Evolutionary conservation across 2,888 invertebrate genomes (phyloP).

Genomic region (Limenitis camilla): DNA sequence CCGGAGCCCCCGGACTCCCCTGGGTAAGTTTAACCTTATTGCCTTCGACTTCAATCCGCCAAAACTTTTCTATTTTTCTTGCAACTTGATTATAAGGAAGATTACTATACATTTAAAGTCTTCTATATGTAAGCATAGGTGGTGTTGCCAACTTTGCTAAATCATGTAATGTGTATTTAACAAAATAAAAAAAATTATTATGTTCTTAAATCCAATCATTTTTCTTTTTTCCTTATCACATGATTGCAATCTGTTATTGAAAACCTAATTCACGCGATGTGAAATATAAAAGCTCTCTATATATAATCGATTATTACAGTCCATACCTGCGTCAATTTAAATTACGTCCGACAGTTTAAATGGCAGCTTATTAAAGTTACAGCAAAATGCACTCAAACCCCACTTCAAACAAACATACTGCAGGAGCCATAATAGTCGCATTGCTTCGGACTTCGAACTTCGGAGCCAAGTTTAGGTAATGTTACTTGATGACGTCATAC

Average conservation of each 20-base stretch:
- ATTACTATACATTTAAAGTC: not conserved
- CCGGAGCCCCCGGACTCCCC: conserved; percentile 5
- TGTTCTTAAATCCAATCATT: too few relatives aligned
- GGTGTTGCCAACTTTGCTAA: too few relatives aligned
- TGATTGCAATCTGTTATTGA: too few relatives aligned
- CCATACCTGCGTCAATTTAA: not conserved
- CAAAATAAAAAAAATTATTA: too few relatives aligned
- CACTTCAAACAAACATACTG: conserved; percentile 14
- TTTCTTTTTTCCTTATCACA: too few relatives aligned
- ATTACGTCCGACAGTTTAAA: not conserved
- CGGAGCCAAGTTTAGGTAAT: too few relatives aligned
- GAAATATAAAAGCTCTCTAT: too few relatives aligned
- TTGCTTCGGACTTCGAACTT: too few relatives aligned
- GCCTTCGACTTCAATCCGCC: not conserved
- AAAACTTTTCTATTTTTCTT: not conserved
- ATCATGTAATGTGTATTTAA: too few relatives aligned
- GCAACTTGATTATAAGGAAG: not conserved
- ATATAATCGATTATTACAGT: not conserved
- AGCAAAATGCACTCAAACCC: conserved; percentile 21
- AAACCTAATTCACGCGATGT: too few relatives aligned
- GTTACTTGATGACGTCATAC: too few relatives aligned
- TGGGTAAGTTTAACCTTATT: conserved; percentile 8
- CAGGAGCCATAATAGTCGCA: too few relatives aligned
- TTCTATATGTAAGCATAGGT: not conserved
- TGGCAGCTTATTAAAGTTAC: conserved; percentile 15